Evolutionary conservation across 2,888 invertebrate genomes (phyloP).

Genomic region (Neocrepidodera transversa): DNA sequence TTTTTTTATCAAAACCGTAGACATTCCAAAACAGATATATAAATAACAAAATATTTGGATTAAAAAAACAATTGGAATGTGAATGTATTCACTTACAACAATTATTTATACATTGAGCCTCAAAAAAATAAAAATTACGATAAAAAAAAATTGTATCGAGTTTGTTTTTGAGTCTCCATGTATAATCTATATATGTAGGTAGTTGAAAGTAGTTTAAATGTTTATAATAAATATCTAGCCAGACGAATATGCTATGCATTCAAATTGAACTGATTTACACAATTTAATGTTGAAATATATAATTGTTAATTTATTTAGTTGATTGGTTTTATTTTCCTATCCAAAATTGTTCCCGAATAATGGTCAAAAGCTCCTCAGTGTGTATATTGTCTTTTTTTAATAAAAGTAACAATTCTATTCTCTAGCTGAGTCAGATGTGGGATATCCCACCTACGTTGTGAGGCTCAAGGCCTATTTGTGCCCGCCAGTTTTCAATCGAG

Average conservation of each 20-base stretch:
- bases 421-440: no score
- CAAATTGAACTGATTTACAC: slow-evolving; percentile 55
- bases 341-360: neutral
- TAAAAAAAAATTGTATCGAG: neutral
- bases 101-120: neutral
- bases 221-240: slow-evolving; percentile 44
- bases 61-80: no score
- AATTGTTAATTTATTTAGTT: slow-evolving; percentile 41
- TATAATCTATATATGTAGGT: slow-evolving; percentile 46
- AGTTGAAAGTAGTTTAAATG: slow-evolving; percentile 48
- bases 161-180: neutral
- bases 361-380: no score
- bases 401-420: no score
- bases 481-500: no score
- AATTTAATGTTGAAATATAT: slow-evolving; percentile 57
- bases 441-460: no score
- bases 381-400: no score
- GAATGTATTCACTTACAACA: neutral
- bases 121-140: neutral
- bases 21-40: slow-evolving; percentile 23
- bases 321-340: neutral
- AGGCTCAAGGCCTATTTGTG: no score
- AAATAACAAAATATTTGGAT: no score
- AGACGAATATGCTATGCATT: slow-evolving; percentile 46
- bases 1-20: slow-evolving; percentile 12